Evolutionary conservation across 1,140 invertebrate genomes (phyloP), one percentile per base, ranked within the genome.

Genomic region (Bombus cullumanus): DNA sequence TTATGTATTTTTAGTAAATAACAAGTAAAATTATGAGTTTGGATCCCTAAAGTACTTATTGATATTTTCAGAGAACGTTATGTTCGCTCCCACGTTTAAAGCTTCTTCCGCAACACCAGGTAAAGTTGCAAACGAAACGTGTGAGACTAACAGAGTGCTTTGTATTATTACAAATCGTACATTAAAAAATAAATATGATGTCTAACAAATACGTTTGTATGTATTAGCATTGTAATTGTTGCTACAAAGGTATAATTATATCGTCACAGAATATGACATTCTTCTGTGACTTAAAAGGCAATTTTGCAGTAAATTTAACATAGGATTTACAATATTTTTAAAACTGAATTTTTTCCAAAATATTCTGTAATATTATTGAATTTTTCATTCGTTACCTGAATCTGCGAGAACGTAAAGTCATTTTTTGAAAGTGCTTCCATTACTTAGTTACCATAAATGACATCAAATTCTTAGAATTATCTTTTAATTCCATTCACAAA

Each of bases 81-180:
- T 97, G 97, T 96, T 97, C 91, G 96, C 96, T 91, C 97, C 97
- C 86, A 97, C 96, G 93, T 97, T 97, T 96, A 97, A 97, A 96
- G 97, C 97, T 91, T 97, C 96, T 91, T 96, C 97, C 89, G 96
- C 96, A 73, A 96, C 96, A 91, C 96, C 97, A 97, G 97, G 97
- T 97, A 97, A 95, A 93, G 28, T 89, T 85, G 86, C 71, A 83
- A 89, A 86, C 69, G 74, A 41, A 84, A 72, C 68, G 81, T 68
- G 83, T 78, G 80, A 83, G 43, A 86, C 72, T 90, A 90, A 90
- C 82, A 66, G 53, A 78, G 15, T 79, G 83, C 22, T 78, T 84
- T 72, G 25, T 62, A 62, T 3, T 37, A 13, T n/a, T 78, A 22
- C 41, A 37, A 41, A 74, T 37, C 53, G 41, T 66, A 5, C 18